These are phyloP conservation scores for Periparus ater DNA, from an alignment of 2,797 vertebrate genomes.

Conservation along the genomic window DNA sequence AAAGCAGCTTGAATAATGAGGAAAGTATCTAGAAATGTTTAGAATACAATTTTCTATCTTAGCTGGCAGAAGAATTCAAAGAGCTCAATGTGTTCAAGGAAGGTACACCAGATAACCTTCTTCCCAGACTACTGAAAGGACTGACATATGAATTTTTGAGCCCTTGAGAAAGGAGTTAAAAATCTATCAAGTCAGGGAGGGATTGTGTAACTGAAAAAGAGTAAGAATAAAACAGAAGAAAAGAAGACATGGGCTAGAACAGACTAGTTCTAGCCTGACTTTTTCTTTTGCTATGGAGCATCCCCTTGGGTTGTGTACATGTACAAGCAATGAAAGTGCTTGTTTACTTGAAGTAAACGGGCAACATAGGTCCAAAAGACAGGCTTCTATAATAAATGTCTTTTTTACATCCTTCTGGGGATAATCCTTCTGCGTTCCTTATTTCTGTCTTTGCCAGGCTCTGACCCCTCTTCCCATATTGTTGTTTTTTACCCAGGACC, in stretches of 20 bases:
- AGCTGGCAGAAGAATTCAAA: neutral
- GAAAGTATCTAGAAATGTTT: neutral
- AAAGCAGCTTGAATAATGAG: neutral
- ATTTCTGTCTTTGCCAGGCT: neutral
- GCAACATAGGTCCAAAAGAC: neutral
- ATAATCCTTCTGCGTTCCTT: neutral
- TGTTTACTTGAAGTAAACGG: neutral
- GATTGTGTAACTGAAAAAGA: neutral
- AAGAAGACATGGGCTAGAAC: neutral
- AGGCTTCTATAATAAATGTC: neutral
- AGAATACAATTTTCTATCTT: neutral
- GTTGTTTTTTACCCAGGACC: neutral
- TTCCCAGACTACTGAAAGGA: neutral
- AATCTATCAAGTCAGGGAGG: neutral
- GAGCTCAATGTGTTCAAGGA: neutral
- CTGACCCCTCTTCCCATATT: neutral
- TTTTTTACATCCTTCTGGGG: neutral
- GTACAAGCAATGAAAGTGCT: neutral
- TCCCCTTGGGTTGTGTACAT: neutral
- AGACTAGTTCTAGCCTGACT: neutral
- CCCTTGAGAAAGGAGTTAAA: neutral
- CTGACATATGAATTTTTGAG: neutral
- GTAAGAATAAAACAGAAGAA: neutral
- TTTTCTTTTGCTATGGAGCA: neutral
- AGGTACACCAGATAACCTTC: neutral